A percentile compares a stretch with the other conserved stretches of the same genome.
Evolutionary conservation across 2,888 invertebrate genomes (phyloP).

Genomic region (Thymelicus lineola): DNA sequence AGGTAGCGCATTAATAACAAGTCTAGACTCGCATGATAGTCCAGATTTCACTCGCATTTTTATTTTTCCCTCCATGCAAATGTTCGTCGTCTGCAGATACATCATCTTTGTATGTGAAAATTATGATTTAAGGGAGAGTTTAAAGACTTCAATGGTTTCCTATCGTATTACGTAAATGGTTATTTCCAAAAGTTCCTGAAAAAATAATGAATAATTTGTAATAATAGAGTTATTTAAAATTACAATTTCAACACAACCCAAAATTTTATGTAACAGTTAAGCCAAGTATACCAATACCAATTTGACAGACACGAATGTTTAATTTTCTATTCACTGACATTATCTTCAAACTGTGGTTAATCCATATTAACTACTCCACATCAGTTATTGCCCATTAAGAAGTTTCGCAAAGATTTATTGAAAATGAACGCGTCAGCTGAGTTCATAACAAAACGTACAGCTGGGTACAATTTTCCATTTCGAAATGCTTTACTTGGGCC

Average conservation of each 20-base stretch:
- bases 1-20: slow-evolving; percentile 59
- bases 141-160: background rate
- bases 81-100: slow-evolving; percentile 38
- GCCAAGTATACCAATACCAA: too few species aligned
- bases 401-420: slow-evolving; percentile 50
- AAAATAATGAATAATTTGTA: too few species aligned
- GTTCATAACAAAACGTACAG: slow-evolving; percentile 56
- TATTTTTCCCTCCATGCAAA: slow-evolving; percentile 43
- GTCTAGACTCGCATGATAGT: slow-evolving; percentile 52
- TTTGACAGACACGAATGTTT: background rate
- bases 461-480: slow-evolving; percentile 77
- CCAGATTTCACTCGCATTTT: slow-evolving; percentile 41
- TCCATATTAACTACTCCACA: slow-evolving; percentile 28
- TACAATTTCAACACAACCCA: too few species aligned
- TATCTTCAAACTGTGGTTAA: background rate
- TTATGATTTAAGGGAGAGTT: background rate
- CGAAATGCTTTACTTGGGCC: slow-evolving; percentile 75
- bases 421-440: slow-evolving; percentile 58
- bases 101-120: slow-evolving; percentile 15
- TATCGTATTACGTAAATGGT: background rate
- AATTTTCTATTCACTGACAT: background rate
- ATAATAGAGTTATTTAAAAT: too few species aligned
- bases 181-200: background rate
- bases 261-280: too few species aligned
- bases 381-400: slow-evolving; percentile 42